Conservation (phyloP, 2,797 vertebrate genomes). For the Dicrostonyx torquatus region DNA sequence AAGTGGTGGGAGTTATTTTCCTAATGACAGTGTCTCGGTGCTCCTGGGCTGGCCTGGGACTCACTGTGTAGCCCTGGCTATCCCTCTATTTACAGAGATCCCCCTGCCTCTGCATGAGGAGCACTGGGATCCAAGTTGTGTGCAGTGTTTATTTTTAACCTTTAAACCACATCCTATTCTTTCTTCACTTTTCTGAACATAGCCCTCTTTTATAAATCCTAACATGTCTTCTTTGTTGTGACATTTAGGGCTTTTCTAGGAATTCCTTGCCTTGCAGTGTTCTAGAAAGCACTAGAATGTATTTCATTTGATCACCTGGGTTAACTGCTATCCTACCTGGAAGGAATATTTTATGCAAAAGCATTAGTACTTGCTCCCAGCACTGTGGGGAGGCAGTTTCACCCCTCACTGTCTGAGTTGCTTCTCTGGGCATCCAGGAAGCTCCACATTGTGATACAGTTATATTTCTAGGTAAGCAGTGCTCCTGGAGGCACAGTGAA, state of each 20-base stretch:
- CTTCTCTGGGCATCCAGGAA: not conserved
- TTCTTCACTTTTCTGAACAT: not conserved
- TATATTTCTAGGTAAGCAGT: not conserved
- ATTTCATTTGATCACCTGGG: not conserved
- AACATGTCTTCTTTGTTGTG: not conserved
- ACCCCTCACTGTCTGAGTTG: not conserved
- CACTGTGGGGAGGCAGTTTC: not conserved
- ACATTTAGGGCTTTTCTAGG: not conserved
- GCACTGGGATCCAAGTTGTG: not conserved
- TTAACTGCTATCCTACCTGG: not conserved
- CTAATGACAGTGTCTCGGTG: not conserved
- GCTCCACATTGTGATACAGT: not conserved
- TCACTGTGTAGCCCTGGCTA: too few relatives aligned
- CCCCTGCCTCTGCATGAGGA: not conserved
- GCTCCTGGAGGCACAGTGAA: not conserved
- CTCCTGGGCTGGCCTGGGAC: not conserved
- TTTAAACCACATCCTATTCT: not conserved
- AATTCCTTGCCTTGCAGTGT: not conserved
- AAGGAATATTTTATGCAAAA: slow-evolving; percentile 11
- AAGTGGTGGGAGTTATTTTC: not conserved
- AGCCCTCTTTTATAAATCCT: not conserved
- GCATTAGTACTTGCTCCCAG: not conserved
- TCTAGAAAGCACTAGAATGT: not conserved
- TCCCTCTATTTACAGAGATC: not conserved
- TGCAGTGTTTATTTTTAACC: not conserved